A percentile compares a stretch with the other conserved stretches of the same genome.
These are phyloP conservation scores for Macaca mulatta DNA, from an alignment of 2,113 vertebrate genomes.

Conservation along the genomic window DNA sequence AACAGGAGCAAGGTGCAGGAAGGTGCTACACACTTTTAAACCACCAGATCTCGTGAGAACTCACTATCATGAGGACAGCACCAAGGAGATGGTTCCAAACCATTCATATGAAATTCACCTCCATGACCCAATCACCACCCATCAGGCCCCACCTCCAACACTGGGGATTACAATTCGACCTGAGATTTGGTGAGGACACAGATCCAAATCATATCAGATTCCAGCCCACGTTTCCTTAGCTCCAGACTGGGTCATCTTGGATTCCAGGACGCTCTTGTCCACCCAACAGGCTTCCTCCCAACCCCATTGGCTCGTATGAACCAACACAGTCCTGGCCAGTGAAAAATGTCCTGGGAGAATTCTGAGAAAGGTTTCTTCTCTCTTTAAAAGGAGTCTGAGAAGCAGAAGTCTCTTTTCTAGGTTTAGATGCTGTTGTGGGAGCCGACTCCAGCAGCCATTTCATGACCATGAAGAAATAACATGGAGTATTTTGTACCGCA, in stretches of 20 bases:
- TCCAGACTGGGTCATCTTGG: too few relatives aligned
- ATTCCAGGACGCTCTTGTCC: neutral
- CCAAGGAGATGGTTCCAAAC: too few relatives aligned
- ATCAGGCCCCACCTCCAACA: too few relatives aligned
- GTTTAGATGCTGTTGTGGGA: neutral
- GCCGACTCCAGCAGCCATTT: neutral
- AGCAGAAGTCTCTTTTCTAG: neutral
- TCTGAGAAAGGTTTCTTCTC: neutral
- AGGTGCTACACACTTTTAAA: too few relatives aligned
- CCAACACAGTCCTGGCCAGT: neutral
- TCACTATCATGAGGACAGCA: too few relatives aligned
- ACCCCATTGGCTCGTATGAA: neutral
- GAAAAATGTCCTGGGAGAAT: neutral
- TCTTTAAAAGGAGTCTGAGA: neutral
- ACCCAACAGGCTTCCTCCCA: neutral
- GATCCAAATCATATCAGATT: neutral
- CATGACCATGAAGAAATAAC: neutral
- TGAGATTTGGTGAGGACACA: too few relatives aligned
- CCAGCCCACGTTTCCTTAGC: neutral
- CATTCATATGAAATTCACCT: too few relatives aligned
- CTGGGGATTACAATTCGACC: too few relatives aligned
- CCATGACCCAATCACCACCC: too few relatives aligned
- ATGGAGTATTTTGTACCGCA: neutral
- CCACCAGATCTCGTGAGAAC: too few relatives aligned
- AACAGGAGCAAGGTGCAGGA: too few relatives aligned